Evolutionary conservation across 2,888 invertebrate genomes (phyloP).

Genomic region (Watsonalla cultraria): DNA sequence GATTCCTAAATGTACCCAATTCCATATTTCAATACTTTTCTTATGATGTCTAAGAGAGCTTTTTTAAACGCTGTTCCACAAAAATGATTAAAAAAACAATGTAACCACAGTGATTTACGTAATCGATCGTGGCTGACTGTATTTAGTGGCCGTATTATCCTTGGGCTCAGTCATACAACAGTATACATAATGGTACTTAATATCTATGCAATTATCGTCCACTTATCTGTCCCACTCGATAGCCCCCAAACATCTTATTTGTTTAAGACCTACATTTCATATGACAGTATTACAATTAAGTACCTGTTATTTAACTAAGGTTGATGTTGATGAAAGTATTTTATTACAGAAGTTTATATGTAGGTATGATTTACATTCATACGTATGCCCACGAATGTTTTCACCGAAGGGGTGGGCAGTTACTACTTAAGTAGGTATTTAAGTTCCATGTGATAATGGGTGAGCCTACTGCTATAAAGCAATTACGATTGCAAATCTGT

Average conservation of each 20-base stretch:
- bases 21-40: too few relatives aligned
- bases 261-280: constrained; percentile 16
- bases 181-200: not conserved
- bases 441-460: too few relatives aligned
- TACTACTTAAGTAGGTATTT: too few relatives aligned
- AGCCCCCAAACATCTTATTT: constrained; percentile 23
- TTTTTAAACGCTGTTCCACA: not conserved
- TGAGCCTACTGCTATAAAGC: too few relatives aligned
- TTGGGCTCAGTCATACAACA: constrained; percentile 8
- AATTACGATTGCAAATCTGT: too few relatives aligned
- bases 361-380: too few relatives aligned
- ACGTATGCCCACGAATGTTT: too few relatives aligned
- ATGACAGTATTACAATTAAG: constrained; percentile 16
- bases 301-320: constrained; percentile 17
- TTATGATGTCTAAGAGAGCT: not conserved
- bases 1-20: too few relatives aligned
- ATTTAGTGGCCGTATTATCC: constrained; percentile 9
- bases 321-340: constrained; percentile 32
- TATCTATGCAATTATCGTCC: constrained; percentile 16
- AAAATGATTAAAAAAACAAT: not conserved
- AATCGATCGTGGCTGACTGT: not conserved
- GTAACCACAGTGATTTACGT: not conserved
- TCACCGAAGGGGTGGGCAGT: too few relatives aligned
- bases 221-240: constrained; percentile 15
- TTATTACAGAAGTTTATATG: not conserved